A percentile compares a stretch with the other conserved stretches of the same genome.
Evolutionary conservation across 1,140 invertebrate genomes (phyloP).

Genomic region (Doryteuthis pealeii): DNA sequence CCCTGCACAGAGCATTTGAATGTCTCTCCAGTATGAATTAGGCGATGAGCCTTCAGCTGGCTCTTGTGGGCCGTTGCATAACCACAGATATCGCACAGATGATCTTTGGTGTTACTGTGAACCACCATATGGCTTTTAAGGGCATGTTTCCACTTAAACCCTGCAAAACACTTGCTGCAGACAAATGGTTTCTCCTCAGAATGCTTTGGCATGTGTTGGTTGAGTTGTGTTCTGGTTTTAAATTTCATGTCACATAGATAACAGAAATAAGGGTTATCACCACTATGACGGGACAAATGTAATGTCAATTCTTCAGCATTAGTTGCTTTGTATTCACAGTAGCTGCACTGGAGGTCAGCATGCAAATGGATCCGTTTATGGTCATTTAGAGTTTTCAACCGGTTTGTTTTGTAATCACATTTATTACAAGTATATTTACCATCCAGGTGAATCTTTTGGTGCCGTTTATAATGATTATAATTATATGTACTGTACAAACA

Average conservation of each 20-base stretch:
- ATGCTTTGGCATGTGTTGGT: conserved; percentile 65
- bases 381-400: conserved; percentile 37
- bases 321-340: conserved; percentile 62
- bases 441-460: conserved; percentile 22
- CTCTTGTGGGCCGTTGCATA: conserved; percentile 66
- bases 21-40: conserved; percentile 64
- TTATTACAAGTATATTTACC: conserved; percentile 37
- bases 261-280: conserved; percentile 65
- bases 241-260: conserved; percentile 63
- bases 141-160: conserved; percentile 67
- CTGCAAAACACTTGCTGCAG: conserved; percentile 65
- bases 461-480: conserved; percentile 21
- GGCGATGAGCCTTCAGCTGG: conserved; percentile 65
- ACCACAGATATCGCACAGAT: conserved; percentile 66
- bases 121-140: conserved; percentile 64
- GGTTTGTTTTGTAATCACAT: conserved; percentile 42
- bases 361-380: conserved; percentile 61
- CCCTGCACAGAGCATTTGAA: conserved; percentile 63
- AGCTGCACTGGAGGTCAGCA: conserved; percentile 61
- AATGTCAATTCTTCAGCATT: conserved; percentile 57
- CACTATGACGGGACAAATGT: conserved; percentile 62
- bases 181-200: conserved; percentile 63
- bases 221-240: conserved; percentile 62
- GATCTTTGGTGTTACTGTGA: conserved; percentile 64
- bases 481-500: conserved; percentile 26